Evolutionary conservation across 2,888 invertebrate species (phyloP).

Genomic region (Trichopria drosophilae): DNA sequence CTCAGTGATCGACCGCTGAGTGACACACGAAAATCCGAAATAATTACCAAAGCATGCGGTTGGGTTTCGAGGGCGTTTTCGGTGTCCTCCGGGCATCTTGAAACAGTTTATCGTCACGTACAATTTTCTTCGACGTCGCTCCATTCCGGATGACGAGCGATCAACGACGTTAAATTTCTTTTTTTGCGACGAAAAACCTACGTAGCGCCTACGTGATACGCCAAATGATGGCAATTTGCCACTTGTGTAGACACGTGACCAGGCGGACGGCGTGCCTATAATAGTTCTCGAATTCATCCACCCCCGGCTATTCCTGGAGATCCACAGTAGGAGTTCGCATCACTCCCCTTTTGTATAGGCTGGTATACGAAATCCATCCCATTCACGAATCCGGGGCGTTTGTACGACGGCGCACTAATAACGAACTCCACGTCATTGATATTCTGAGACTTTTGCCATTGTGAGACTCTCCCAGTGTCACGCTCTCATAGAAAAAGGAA

Average conservation of each 20-base stretch:
- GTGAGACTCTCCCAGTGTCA: slow-evolving; percentile 2
- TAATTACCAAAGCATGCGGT: no score
- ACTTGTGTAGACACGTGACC: slow-evolving; percentile 52
- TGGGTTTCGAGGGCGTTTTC: no score
- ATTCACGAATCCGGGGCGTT: slow-evolving; percentile 40
- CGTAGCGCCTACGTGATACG: slow-evolving; percentile 32
- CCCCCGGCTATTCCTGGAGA: slow-evolving; percentile 39
- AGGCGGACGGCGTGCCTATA: slow-evolving; percentile 48
- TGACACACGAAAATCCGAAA: no score
- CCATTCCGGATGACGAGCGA: no score
- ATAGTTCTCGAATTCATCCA: slow-evolving; percentile 46
- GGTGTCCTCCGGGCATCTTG: no score
- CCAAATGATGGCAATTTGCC: slow-evolving; percentile 50
- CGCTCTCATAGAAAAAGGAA: no score
- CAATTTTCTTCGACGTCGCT: no score
- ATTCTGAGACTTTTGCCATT: slow-evolving; percentile 27
- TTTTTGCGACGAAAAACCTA: no score
- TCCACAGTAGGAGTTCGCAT: slow-evolving; percentile 32
- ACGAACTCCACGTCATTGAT: slow-evolving; percentile 38
- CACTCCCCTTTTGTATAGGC: slow-evolving; percentile 32
- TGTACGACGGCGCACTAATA: slow-evolving; percentile 37
- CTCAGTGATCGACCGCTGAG: no score
- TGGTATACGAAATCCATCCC: slow-evolving; percentile 33
- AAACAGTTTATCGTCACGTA: no score
- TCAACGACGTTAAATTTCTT: no score